Conservation (phyloP, 2,888 invertebrate species). For the Aspidiotus destructor region DNA sequence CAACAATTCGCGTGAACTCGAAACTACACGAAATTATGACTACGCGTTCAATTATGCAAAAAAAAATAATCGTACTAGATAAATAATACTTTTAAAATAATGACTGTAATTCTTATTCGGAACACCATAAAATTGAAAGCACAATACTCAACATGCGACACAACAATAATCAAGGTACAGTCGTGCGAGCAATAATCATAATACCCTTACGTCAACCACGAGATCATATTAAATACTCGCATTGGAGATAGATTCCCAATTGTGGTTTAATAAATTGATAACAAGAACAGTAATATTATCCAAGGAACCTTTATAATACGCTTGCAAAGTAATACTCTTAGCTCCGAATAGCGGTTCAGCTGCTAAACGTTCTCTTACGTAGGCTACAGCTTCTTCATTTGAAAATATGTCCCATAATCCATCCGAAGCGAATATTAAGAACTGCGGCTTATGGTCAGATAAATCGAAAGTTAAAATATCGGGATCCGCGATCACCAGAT, state of each 20-base stretch:
- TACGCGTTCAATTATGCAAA: too few species aligned
- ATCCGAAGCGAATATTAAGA: conserved; percentile 86
- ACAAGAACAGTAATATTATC: conserved; percentile 94
- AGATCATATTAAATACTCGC: too few species aligned
- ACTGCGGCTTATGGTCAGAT: conserved; percentile 73
- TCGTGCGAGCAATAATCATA: too few species aligned
- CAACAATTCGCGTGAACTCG: too few species aligned
- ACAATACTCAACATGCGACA: too few species aligned
- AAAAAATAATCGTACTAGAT: too few species aligned
- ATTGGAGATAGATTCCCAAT: conserved; percentile 25
- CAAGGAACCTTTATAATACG: conserved; percentile 81
- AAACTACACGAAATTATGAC: too few species aligned
- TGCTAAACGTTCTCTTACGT: conserved; percentile 65
- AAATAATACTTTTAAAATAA: too few species aligned
- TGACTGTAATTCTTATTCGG: too few species aligned
- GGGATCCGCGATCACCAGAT: conserved; percentile 88
- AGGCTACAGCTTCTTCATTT: conserved; percentile 87
- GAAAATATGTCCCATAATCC: conserved; percentile 94
- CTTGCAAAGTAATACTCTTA: conserved; percentile 79
- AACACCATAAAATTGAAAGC: too few species aligned
- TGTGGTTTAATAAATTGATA: conserved; percentile 62
- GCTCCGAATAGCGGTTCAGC: conserved; percentile 77
- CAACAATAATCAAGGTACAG: too few species aligned
- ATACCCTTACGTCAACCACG: too few species aligned
- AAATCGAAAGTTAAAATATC: conserved; percentile 88